Base-by-base conservation (phyloP, 2,888 invertebrate genomes). In the Aricia artaxerxes region DNA sequence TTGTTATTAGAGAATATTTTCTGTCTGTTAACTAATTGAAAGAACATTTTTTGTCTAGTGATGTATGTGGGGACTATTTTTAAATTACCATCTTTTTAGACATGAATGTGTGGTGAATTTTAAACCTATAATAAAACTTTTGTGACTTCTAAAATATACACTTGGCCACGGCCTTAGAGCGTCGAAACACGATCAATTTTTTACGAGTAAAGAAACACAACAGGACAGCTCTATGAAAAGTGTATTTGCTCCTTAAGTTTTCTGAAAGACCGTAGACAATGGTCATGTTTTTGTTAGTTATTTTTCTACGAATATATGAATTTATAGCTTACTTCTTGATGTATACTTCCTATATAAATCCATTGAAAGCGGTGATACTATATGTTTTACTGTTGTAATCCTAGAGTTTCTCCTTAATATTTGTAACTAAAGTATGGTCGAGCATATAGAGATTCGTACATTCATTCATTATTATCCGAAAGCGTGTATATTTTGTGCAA, bases 261-360 rank as follows among this genome's bases (percentile, higher is more conserved):
- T 69, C 16, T 38, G 6, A 13, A 69, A 35, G 35, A 35, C 64
- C 49, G 9, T 0, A 49, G 9, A 35, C 1, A 35, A 31, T 69
- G 35, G 69, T 35, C 72, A 13, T 38, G 2, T 9, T 24, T 57
- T 16, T 57, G 4, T 44, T 73, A 2, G n/a, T 24, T 73, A 44
- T 44, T 73, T 44, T 73, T 73, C 44, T 73, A 73, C 44, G n/a
- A 40, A 73, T 40, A n/a, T 73, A 44, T 24, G 4, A 44, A 24
- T 40, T 73, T 73, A 2, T 31, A 35, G 35, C 38, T 38, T 35
- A 13, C 16, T 35, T 38, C 35, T 69, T 11, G 13, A 69, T 69
- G 69, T 64, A 31, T 64, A 64, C 35, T 69, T 69, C 35, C 69
- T 69, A 35, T 35, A 35, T 35, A 1, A 69, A 13, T 69, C 69